These are phyloP conservation scores for Falco columbarius DNA, from an alignment of 2,797 vertebrate species.

Conservation along the genomic window DNA sequence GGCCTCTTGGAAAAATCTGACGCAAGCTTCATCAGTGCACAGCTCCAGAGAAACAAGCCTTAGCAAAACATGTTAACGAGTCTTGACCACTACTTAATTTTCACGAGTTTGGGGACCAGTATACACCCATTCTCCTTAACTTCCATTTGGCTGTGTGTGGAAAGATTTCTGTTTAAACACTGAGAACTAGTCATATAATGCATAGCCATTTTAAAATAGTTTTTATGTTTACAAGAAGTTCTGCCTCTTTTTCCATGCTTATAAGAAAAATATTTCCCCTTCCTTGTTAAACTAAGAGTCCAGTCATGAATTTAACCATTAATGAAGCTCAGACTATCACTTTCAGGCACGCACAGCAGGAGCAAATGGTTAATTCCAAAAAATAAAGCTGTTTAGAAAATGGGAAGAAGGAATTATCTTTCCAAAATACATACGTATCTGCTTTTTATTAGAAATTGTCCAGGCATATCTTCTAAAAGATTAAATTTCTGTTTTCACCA, in stretches of 20 bases:
- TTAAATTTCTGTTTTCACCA: neutral
- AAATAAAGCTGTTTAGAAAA: neutral
- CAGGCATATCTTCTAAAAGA: neutral
- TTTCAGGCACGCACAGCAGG: neutral
- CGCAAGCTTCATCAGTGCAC: neutral
- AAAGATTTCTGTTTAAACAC: neutral
- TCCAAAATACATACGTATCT: neutral
- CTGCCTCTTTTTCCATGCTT: neutral
- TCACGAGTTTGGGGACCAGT: neutral
- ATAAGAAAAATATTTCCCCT: neutral
- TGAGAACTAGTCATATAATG: neutral
- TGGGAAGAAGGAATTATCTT: neutral
- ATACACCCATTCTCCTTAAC: neutral
- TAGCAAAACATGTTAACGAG: neutral
- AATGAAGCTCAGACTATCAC: neutral
- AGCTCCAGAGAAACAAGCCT: neutral
- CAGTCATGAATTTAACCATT: neutral
- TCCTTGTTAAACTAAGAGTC: neutral
- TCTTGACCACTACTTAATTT: neutral
- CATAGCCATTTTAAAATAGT: neutral
- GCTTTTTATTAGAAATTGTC: neutral
- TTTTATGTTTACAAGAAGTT: neutral
- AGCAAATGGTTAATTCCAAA: neutral
- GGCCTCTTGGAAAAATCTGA: slow-evolving; percentile 15
- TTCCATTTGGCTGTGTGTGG: neutral